Percentiles rank a stretch among this genome's conserved stretches.
These are phyloP conservation scores for Cremastobaeus sp. DNA, from an alignment of 2,888 invertebrate genomes.

Conservation along the genomic window DNA sequence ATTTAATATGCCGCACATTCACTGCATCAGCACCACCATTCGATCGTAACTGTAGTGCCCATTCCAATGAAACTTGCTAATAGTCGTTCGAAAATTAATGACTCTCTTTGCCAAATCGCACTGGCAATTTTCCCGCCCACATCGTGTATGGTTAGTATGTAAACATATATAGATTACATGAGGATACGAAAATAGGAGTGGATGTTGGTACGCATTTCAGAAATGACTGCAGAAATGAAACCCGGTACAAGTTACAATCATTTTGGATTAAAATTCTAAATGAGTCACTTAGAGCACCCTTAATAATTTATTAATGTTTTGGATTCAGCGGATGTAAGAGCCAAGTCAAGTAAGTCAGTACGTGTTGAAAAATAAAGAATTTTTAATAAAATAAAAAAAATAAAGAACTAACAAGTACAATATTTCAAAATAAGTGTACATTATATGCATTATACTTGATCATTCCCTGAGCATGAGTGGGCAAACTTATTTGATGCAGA, in stretches of 20 bases:
- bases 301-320: no score
- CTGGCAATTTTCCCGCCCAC: constrained; percentile 54
- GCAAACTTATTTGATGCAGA: no score
- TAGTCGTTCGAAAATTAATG: constrained; percentile 53
- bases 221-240: constrained; percentile 6
- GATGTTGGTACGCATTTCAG: constrained; percentile 26
- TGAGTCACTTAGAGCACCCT: no score
- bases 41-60: constrained; percentile 33
- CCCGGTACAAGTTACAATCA: constrained; percentile 7
- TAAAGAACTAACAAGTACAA: no score
- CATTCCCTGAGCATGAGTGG: no score
- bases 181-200: constrained; percentile 21
- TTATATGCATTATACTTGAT: no score
- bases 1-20: constrained; percentile 24
- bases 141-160: constrained; percentile 36
- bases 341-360: no score
- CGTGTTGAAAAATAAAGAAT: no score
- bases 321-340: no score
- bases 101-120: constrained; percentile 44
- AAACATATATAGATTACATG: constrained; percentile 49
- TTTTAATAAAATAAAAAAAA: no score
- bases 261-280: constrained; percentile 37
- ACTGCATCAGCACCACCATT: constrained; percentile 36
- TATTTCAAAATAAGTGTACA: no score
- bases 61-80: constrained; percentile 51